Percentiles rank a stretch among this genome's conserved stretches.
phyloP scores from a whole-genome alignment of 2,797 vertebrate genomes.

The Peromyscus aztecus region DNA sequence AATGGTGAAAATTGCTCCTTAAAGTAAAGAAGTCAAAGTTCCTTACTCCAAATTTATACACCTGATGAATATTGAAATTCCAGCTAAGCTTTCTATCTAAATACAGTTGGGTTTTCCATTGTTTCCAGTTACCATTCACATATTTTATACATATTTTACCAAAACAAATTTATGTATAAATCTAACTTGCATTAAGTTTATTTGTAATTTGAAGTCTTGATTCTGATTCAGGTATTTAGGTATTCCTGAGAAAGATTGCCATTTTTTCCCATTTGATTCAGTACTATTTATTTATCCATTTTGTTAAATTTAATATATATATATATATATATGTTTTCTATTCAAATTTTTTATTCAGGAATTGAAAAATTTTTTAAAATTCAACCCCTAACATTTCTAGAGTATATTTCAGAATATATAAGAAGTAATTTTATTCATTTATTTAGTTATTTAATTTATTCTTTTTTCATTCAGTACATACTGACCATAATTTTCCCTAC shows the following conservation, averaged over 20 bases:
- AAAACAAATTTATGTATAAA: constrained; percentile 16
- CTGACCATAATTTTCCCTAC: no score
- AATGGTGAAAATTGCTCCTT: not conserved
- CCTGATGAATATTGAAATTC: not conserved
- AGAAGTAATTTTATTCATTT: no score
- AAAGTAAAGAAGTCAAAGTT: not conserved
- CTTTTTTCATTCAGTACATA: no score
- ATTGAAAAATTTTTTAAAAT: not conserved
- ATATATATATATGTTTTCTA: no score
- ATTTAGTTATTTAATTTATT: no score
- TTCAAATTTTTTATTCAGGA: not conserved
- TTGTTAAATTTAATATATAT: not conserved
- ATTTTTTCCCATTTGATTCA: not conserved
- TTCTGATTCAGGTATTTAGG: not conserved
- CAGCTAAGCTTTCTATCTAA: not conserved
- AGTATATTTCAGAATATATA: no score
- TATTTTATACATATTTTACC: constrained; percentile 2
- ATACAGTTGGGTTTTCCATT: not conserved
- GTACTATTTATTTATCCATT: not conserved
- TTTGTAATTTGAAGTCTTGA: constrained; percentile 37
- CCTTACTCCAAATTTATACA: not conserved
- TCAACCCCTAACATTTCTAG: no score
- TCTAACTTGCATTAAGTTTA: constrained; percentile 37
- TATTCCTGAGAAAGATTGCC: not conserved
- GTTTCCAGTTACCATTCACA: not conserved